Base-by-base conservation (phyloP, 2,888 invertebrate genomes). In the Stegana nigrithorax region DNA sequence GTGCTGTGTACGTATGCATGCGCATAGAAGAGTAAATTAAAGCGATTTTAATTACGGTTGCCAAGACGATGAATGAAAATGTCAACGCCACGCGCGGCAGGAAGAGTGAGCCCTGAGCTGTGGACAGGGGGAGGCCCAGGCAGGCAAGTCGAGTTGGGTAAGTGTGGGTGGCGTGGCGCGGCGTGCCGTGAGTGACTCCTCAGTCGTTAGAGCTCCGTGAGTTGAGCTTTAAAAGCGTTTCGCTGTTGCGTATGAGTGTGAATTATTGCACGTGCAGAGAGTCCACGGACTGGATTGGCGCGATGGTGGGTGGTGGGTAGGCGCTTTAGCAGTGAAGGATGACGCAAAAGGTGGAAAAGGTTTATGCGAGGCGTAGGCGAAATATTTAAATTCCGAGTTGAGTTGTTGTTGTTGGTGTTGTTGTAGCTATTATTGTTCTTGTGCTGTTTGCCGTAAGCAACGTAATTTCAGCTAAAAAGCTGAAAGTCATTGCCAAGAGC, bases 1-100 rank as follows among this genome's bases (percentile, higher is more conserved):
- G 50, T 10, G 63, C 42, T 60, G 39, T 39, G 39, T 55, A 55
- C 36, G 59, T 32, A 61, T 65, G 67, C 67, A 65, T 63, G 60
- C 68, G 73, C 67, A 69, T 62, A 68, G 76, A 75, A 71, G 71
- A 80, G 78, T 78, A 82, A 82, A 80, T 80, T 82, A 80, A 80
- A 80, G 76, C 76, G 78, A 80, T 80, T 80, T 80, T 80, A 80
- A 80, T 80, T 82, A 80, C 82, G 82, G 82, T 78, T 82, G 73
- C 81, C 76, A 74, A 71, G 80, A 72, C 80, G 78, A 76, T 76
- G 81, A 81, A 80, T 80, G 75, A 70, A 76, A 80, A 81, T 80
- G 81, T 81, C 79, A 81, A 81, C 77, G 69, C 10, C 61, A 21
- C 56, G 60, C 19, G 12, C 8, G 53, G 10, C 8, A 23, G 23